These are phyloP conservation scores for Octopus bimaculoides DNA, from an alignment of 1,140 invertebrate species.

Conservation along the genomic window DNA sequence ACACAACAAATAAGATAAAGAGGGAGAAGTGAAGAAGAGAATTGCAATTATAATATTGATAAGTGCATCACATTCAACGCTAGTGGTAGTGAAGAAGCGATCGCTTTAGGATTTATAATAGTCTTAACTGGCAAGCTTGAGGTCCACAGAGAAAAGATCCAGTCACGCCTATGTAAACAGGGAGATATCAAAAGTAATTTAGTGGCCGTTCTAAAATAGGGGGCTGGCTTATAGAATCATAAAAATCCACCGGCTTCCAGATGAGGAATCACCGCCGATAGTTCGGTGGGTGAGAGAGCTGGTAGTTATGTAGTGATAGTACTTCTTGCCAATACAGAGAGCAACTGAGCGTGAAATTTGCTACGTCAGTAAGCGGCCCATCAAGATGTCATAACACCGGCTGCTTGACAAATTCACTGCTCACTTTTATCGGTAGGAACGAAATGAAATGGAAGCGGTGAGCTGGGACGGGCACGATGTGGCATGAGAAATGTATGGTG, in stretches of 20 bases:
- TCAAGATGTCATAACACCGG: conserved; percentile 14
- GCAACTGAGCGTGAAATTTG: conserved; percentile 15
- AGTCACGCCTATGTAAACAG: conserved; percentile 11
- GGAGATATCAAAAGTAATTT: conserved; percentile 14
- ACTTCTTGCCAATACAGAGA: not conserved
- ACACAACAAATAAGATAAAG: no score
- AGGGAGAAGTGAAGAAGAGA: no score
- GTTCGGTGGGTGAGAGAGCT: not conserved
- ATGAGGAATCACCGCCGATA: conserved; percentile 11
- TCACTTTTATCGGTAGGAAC: conserved; percentile 1
- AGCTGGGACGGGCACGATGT: not conserved
- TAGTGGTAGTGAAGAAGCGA: no score
- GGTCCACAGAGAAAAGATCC: conserved; percentile 10
- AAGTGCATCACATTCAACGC: no score
- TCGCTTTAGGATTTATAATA: conserved; percentile 3
- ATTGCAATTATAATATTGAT: no score
- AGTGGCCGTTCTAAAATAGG: not conserved
- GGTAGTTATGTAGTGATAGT: not conserved
- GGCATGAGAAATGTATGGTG: not conserved
- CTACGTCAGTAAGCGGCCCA: conserved; percentile 6
- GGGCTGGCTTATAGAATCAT: not conserved
- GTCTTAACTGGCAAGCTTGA: conserved; percentile 1
- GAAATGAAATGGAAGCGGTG: not conserved
- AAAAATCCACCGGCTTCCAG: conserved; percentile 1
- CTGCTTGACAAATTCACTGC: conserved; percentile 14